Percentiles rank a stretch among this genome's conserved stretches.
phyloP scores from a whole-genome alignment of 1,140 invertebrate genomes.

The Goniozus legneri region DNA sequence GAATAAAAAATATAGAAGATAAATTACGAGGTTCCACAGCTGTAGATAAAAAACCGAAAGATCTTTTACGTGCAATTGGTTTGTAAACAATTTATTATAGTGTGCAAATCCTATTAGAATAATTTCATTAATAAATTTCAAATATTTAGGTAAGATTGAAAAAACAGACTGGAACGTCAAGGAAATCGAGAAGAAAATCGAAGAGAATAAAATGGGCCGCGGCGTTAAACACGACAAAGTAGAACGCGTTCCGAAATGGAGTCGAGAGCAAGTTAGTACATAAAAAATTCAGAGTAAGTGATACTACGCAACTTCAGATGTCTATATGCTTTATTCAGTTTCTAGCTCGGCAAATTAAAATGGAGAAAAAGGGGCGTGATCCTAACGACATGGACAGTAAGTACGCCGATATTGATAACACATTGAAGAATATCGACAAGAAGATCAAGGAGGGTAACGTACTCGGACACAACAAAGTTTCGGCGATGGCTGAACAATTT shows the following conservation, averaged over 20 bases:
- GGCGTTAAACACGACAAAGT: conserved; percentile 62
- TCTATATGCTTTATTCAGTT: conserved; percentile 61
- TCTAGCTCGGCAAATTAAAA: conserved; percentile 74
- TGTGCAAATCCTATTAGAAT: not conserved
- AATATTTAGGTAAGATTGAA: conserved; percentile 71
- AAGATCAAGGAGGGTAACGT: conserved; percentile 77
- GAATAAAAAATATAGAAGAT: conserved; percentile 67
- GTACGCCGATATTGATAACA: conserved; percentile 75
- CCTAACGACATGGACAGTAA: conserved; percentile 59
- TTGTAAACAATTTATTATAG: conserved; percentile 16
- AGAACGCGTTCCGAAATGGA: conserved; percentile 88
- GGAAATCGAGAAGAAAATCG: conserved; percentile 86
- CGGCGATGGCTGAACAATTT: conserved; percentile 79
- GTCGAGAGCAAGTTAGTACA: conserved; percentile 67
- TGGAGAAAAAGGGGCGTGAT: conserved; percentile 63
- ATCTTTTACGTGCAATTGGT: conserved; percentile 80
- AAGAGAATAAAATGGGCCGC: conserved; percentile 75
- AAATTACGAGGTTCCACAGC: conserved; percentile 60
- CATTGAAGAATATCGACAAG: conserved; percentile 73
- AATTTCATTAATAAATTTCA: not conserved
- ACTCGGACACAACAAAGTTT: conserved; percentile 81
- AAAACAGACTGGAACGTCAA: conserved; percentile 90
- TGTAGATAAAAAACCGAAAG: conserved; percentile 77
- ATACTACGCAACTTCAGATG: conserved; percentile 20
- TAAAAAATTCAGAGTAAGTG: conserved; percentile 48